Evolutionary conservation across 2,113 vertebrate species (phyloP).

Genomic region (Prunella himalayana): DNA sequence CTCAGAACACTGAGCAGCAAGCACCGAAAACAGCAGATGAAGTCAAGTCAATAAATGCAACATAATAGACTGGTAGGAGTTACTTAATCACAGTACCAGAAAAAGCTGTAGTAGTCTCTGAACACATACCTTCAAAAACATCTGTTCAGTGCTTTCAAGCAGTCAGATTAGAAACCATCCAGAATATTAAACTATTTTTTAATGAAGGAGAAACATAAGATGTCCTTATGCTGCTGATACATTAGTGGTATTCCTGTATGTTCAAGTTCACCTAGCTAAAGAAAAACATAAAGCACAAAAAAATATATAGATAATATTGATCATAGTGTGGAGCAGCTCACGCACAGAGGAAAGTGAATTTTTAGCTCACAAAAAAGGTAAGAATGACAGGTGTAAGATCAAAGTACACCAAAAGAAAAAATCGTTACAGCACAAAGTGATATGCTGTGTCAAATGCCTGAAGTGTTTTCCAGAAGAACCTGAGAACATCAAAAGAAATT

Average conservation of each 20-base stretch:
- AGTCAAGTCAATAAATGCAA: neutral
- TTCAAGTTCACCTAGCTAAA: neutral
- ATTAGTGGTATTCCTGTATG: neutral
- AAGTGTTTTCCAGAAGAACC: neutral
- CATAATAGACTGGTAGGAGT: neutral
- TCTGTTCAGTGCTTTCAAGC: neutral
- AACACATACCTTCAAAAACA: neutral
- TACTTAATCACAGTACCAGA: neutral
- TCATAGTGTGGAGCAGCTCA: neutral
- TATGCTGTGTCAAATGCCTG: neutral
- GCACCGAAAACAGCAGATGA: neutral
- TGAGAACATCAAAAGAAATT: neutral
- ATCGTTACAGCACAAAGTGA: neutral
- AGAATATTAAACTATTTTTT: neutral
- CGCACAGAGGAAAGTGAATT: neutral
- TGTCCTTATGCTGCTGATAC: neutral
- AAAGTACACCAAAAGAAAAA: neutral
- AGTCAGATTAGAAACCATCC: neutral
- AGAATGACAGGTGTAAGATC: neutral
- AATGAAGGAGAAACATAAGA: neutral
- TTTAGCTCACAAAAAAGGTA: neutral
- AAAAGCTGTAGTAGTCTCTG: neutral
- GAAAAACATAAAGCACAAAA: neutral
- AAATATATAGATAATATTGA: neutral
- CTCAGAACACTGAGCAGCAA: neutral